Base-by-base conservation (phyloP, 92 coral and sea anemone species). In the Palythoa grandiflora region DNA sequence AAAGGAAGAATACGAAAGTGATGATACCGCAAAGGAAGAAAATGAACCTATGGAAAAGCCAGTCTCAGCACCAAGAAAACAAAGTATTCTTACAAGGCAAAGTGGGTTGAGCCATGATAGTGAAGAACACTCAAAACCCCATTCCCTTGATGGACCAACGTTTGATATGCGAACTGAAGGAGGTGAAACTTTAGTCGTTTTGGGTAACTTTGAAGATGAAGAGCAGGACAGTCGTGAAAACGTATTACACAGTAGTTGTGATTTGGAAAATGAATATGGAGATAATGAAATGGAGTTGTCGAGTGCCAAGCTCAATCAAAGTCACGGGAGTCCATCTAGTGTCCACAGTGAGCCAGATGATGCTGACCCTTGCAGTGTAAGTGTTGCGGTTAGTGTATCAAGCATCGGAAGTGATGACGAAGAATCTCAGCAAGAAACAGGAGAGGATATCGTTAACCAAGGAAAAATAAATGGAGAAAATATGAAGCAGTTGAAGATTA, bases 351-450 rank as follows among this genome's bases (percentile, higher is more conserved):
- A 95, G 7, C 92, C 94, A 6, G 93, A 95, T 40, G 75, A 92
- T 68, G 98, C 95, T 15, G 99, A 96, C 36, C 90, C 90, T 57
- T 90, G 93, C 74, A 93, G 96, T 68, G 91, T 91, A 9, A 95
- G 98, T 88, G 98, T 89, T 15, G 98, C 75, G 54, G 87, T 96
- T 63, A 94, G 96, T 85, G 96, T 95, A 8, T 91, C 98, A 73
- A 96, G 98, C 87, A 87, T 96, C 44, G 98, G 96, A 38, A 93
- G 91, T 80, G 93, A 89, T 38, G 95, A 96, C 48, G 89, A 94
- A 60, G 95, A 68, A n/a, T 14, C 48, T 12, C 75, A 68, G 14
- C 59, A 40, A 11, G 86, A 81, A 17, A 81, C 86, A 28, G 86
- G 75, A 19, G 75, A 81, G 20, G 76, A 66, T 51, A 81, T 81